These are phyloP conservation scores for Lamprologus speciosus DNA, from an alignment of 2,113 vertebrate species.

Conservation along the genomic window DNA sequence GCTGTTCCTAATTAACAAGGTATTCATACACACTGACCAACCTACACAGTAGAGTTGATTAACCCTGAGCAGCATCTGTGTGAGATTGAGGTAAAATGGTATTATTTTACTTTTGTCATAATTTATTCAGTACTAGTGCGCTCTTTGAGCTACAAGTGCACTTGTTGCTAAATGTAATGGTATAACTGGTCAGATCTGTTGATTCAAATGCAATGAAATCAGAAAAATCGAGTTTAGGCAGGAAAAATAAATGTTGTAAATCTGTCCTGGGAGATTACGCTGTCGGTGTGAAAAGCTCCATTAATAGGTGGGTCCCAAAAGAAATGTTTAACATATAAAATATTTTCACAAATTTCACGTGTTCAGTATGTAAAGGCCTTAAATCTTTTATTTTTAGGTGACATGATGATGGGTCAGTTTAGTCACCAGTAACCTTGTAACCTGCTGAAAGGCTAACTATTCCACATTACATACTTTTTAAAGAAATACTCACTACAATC, in stretches of 20 bases:
- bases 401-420: neutral
- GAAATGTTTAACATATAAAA: neutral
- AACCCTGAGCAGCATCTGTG: neutral
- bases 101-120: neutral
- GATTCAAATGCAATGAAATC: neutral
- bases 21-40: neutral
- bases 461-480: fast-evolving
- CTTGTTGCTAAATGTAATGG: neutral
- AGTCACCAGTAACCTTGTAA: neutral
- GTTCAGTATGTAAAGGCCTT: neutral
- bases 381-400: neutral
- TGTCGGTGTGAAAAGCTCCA: neutral
- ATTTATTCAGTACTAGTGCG: neutral
- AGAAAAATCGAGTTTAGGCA: fast-evolving
- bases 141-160: neutral
- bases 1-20: slow-evolving; percentile 74
- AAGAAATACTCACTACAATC: neutral
- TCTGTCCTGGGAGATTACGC: neutral
- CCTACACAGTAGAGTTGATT: neutral
- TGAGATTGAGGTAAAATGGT: neutral
- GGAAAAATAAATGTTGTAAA: neutral
- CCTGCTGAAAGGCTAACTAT: neutral
- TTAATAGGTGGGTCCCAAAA: neutral
- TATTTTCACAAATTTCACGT: fast-evolving
- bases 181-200: neutral